phyloP scores from a whole-genome alignment of 2,888 invertebrate genomes.

The Melolontha melolontha region DNA sequence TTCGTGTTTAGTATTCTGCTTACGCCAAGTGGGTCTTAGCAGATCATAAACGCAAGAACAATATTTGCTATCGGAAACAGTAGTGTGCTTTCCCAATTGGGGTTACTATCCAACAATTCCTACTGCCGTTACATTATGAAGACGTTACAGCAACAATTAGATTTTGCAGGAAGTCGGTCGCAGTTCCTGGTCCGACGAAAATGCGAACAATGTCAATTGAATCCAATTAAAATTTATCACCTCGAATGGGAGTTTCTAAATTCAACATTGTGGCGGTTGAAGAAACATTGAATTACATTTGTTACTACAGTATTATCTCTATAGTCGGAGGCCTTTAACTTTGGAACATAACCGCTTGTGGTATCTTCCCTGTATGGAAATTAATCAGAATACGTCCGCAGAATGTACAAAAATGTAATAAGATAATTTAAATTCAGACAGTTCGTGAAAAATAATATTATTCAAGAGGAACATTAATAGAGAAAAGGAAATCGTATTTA shows the following conservation, averaged over 20 bases:
- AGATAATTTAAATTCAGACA: too few relatives aligned
- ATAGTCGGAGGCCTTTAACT: background rate
- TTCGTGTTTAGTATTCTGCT: conserved; percentile 53
- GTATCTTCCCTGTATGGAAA: too few relatives aligned
- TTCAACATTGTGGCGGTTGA: background rate
- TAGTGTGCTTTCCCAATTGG: conserved; percentile 32
- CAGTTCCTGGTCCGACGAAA: conserved; percentile 9
- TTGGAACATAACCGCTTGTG: too few relatives aligned
- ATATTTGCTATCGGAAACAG: conserved; percentile 46
- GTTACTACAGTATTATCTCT: background rate
- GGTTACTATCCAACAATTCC: conserved; percentile 17
- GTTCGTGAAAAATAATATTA: too few relatives aligned
- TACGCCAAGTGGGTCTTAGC: conserved; percentile 51
- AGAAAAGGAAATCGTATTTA: too few relatives aligned
- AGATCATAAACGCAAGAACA: conserved; percentile 46
- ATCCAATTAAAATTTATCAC: conserved; percentile 35
- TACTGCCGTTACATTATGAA: conserved; percentile 3
- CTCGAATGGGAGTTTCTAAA: conserved; percentile 14
- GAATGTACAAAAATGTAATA: too few relatives aligned
- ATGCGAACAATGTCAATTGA: conserved; percentile 23
- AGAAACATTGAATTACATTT: conserved; percentile 21
- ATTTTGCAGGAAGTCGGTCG: conserved; percentile 9
- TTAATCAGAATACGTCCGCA: too few relatives aligned
- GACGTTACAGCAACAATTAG: conserved; percentile 16
- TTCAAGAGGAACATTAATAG: too few relatives aligned